Evolutionary conservation across 92 coral and sea anemone species (phyloP), one percentile per base, ranked within the genome.

Genomic region (Heliopora coerulea): DNA sequence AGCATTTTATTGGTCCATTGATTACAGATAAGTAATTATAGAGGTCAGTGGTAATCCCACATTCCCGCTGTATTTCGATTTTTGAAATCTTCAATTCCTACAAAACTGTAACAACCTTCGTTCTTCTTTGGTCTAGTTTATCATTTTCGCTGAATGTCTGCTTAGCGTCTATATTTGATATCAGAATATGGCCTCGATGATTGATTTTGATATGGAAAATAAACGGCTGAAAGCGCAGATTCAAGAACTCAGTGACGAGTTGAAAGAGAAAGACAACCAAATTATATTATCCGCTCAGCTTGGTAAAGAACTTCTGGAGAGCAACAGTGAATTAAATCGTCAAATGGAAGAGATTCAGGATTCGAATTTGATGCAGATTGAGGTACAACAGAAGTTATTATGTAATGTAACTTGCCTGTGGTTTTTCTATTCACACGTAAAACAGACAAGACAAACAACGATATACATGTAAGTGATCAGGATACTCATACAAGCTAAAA

Each of bases 261-360:
- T 84, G 11, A 82, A 86, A 73, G 74, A 67, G 11, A 67, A 67
- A 49, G 74, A 67, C 17, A 31, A 44, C 25, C 74, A 67, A 27
- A 28, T 67, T 57, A 25, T 52, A 12, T 76, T 91, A 59, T 95
- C 97, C 19, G 97, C 89, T 6, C 83, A 91, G 59, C 78, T 91
- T 23, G 97, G 97, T 1, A 89, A 89, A 46, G 86, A 84, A 32
- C 83, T 89, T 29, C 84, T 91, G 10, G 88, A 91, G 79, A 91
- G 79, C 40, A 91, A 91, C 65, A 88, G 82, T 67, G 96, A 91
- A 57, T 78, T 86, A 69, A 87, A 89, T 62, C 74, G 68, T 49
- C 83, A 86, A 64, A 75, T 91, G 23, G 91, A 91, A 46, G 96
- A 89, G 54, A 84, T 85, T 20, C 81, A 84, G 59, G 65, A 68